Percentiles rank a stretch among this genome's conserved stretches.
Evolutionary conservation across 1,140 invertebrate genomes (phyloP).

Genomic region (Mercenaria mercenaria): DNA sequence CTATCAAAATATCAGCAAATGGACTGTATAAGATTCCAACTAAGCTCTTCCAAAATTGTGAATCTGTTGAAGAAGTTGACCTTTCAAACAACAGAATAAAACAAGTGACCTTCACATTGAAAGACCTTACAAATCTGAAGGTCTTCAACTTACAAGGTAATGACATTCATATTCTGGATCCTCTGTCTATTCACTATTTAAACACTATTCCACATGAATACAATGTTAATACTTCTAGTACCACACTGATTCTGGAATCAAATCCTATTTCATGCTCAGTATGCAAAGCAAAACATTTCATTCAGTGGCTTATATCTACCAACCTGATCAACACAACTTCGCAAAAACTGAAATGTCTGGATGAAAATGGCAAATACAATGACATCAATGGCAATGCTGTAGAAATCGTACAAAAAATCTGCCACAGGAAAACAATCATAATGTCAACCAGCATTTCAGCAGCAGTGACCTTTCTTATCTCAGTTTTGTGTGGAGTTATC

Average conservation of each 20-base stretch:
- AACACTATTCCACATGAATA: neutral
- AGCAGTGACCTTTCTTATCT: neutral
- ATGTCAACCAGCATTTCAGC: neutral
- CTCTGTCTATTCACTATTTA: neutral
- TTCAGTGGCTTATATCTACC: neutral
- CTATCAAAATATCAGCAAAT: neutral
- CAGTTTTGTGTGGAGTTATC: neutral
- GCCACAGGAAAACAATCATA: neutral
- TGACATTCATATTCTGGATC: neutral
- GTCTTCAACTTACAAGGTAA: neutral
- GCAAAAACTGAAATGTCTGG: neutral
- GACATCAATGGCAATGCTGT: neutral
- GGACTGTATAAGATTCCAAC: neutral
- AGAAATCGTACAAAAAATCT: neutral
- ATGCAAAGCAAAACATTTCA: slow-evolving; percentile 8
- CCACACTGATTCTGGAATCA: neutral
- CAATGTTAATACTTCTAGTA: neutral
- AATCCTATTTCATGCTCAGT: neutral
- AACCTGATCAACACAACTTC: neutral
- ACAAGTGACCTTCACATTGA: neutral
- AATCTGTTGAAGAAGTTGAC: neutral
- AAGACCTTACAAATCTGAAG: neutral
- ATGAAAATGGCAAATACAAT: neutral
- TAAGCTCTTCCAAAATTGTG: neutral
- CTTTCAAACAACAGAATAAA: neutral